Conservation (phyloP, 2,888 invertebrate species). For the Argyresthia albistria region DNA sequence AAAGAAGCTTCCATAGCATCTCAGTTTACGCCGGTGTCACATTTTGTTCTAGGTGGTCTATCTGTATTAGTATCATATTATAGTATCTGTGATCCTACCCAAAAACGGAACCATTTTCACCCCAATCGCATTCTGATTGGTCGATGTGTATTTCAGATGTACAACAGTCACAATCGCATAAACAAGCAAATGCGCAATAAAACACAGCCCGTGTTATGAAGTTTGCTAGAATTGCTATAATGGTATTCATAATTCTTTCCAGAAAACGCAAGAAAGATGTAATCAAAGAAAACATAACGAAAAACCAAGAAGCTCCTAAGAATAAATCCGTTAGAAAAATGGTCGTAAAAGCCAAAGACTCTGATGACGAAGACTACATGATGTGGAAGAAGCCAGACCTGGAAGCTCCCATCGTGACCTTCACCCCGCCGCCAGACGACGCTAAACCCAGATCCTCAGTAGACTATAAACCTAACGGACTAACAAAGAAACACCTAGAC, state of each 20-base stretch:
- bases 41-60: too few species aligned
- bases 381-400: slow-evolving; percentile 56
- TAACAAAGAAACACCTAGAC: slow-evolving; percentile 60
- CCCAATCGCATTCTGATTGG: too few species aligned
- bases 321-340: slow-evolving; percentile 38
- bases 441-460: slow-evolving; percentile 39
- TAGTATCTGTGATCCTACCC: too few species aligned
- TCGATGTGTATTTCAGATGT: too few species aligned
- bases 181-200: too few species aligned
- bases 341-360: slow-evolving; percentile 50
- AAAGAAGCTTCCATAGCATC: too few species aligned
- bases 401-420: slow-evolving; percentile 52
- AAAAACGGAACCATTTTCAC: too few species aligned
- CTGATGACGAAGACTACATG: slow-evolving; percentile 65
- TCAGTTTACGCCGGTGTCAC: too few species aligned
- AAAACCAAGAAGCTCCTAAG: slow-evolving; percentile 30
- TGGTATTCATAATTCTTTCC: slow-evolving; percentile 17
- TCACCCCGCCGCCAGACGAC: slow-evolving; percentile 55
- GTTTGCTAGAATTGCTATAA: too few species aligned
- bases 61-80: too few species aligned
- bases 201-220: too few species aligned
- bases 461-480: slow-evolving; percentile 40
- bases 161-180: too few species aligned
- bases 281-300: slow-evolving; percentile 41
- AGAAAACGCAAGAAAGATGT: slow-evolving; percentile 60